These are phyloP conservation scores for Alligator sinensis DNA, from an alignment of 2,113 vertebrate genomes.

Conservation along the genomic window DNA sequence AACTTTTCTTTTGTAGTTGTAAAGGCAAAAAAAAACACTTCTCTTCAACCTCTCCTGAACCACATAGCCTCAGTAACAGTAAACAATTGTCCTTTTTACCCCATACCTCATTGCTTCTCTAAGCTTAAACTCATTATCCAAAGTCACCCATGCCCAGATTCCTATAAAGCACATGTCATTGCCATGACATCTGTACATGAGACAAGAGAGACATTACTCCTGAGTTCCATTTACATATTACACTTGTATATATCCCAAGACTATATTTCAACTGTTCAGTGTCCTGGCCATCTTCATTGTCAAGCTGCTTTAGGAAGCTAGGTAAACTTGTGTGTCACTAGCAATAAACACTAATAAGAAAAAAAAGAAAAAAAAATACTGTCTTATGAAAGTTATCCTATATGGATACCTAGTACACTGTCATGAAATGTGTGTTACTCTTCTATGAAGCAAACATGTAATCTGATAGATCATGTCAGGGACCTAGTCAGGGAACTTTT, in stretches of 20 bases:
- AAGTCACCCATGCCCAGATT: background rate
- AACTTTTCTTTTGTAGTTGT: background rate
- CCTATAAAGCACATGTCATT: background rate
- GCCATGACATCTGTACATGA: background rate
- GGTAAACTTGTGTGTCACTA: background rate
- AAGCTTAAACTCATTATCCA: background rate
- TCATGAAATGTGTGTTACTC: background rate
- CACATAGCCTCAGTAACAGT: no score
- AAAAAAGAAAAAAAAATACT: background rate
- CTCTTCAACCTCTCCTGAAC: no score
- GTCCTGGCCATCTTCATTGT: background rate
- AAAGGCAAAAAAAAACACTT: background rate
- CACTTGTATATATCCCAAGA: background rate
- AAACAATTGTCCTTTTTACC: background rate
- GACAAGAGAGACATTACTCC: background rate
- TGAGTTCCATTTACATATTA: background rate
- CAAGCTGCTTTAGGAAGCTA: background rate
- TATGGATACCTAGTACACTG: background rate
- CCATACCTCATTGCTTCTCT: background rate
- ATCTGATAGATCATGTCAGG: background rate
- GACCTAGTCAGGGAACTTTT: no score
- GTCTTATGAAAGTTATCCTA: background rate
- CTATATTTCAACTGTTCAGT: background rate
- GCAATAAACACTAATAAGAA: background rate
- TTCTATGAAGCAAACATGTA: background rate